Percentiles rank a stretch among this genome's conserved stretches.
Evolutionary conservation across 2,797 vertebrate genomes (phyloP).

Genomic region (Acanthurus leucopareius): DNA sequence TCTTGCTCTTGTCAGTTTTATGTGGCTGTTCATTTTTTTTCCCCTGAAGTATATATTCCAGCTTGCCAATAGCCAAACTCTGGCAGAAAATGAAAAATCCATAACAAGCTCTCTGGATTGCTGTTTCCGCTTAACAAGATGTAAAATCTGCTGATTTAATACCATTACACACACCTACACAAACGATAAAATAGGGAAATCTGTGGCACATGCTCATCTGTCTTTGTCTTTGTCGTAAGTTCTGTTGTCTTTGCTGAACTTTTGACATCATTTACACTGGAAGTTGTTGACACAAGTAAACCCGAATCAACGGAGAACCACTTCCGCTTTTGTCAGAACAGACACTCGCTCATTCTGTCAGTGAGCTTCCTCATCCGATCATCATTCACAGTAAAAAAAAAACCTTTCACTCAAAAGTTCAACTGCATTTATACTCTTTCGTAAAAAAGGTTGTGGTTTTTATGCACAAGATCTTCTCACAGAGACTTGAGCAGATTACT

Average conservation of each 20-base stretch:
- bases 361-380: neutral
- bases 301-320: neutral
- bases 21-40: slow-evolving; percentile 15
- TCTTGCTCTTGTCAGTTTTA: slow-evolving; percentile 40
- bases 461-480: neutral
- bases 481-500: neutral
- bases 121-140: neutral
- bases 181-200: neutral
- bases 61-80: slow-evolving; percentile 21
- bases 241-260: slow-evolving; percentile 5
- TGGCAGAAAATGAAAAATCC: slow-evolving; percentile 29
- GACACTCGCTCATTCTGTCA: neutral
- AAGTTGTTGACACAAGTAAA: slow-evolving; percentile 45
- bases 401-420: neutral
- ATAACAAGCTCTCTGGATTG: slow-evolving; percentile 25
- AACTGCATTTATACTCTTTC: neutral
- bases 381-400: slow-evolving; percentile 10
- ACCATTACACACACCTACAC: neutral
- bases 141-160: slow-evolving; percentile 15
- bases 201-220: slow-evolving; percentile 19
- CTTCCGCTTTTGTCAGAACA: slow-evolving; percentile 56
- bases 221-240: neutral
- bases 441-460: neutral
- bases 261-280: slow-evolving; percentile 7
- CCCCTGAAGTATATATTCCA: slow-evolving; percentile 29